A percentile compares a stretch with the other conserved stretches of the same genome.
phyloP scores from a whole-genome alignment of 2,113 vertebrate species.

The Gymnogyps californianus region DNA sequence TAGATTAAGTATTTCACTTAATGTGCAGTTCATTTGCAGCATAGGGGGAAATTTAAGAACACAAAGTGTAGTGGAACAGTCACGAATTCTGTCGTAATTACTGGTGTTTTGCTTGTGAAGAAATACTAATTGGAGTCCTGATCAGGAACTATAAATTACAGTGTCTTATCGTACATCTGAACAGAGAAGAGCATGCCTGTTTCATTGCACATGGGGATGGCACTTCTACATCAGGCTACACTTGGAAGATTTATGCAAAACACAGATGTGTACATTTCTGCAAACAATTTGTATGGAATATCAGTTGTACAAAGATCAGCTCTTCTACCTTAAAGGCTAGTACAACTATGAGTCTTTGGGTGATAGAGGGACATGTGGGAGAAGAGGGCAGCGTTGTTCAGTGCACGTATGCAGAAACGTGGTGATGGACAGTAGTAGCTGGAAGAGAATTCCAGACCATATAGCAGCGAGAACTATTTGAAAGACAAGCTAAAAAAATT shows the following conservation, averaged over 20 bases:
- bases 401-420: rapidly evolving
- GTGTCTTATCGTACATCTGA: not conserved
- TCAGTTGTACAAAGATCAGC: not conserved
- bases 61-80: not conserved
- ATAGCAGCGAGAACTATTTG: not conserved
- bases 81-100: not conserved
- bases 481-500: not conserved
- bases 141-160: not conserved
- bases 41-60: not conserved
- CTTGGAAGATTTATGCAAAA: not conserved
- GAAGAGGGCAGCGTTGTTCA: not conserved
- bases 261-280: not conserved
- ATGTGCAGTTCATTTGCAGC: not conserved
- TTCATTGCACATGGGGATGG: not conserved
- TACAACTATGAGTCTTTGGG: not conserved
- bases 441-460: not conserved
- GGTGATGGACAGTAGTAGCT: not conserved
- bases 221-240: not conserved
- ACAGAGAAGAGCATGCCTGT: not conserved
- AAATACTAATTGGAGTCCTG: not conserved
- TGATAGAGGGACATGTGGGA: not conserved
- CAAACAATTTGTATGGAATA: not conserved
- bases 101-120: not conserved
- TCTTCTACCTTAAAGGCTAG: not conserved
- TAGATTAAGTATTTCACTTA: not conserved